phyloP scores from a whole-genome alignment of 2,888 invertebrate species.

The Clivina fossor region DNA sequence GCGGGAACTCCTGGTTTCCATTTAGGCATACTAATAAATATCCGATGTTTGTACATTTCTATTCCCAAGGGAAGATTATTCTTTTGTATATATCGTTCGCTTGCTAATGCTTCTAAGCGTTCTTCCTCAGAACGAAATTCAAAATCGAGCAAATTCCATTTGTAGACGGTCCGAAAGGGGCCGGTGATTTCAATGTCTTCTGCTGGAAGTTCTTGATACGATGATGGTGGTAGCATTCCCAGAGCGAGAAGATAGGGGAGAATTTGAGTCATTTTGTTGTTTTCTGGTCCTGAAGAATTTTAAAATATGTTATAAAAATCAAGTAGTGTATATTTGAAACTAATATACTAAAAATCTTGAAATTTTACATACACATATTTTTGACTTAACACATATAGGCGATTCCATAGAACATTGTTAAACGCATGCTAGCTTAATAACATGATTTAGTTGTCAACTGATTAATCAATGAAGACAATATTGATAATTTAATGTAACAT shows the following conservation, averaged over 20 bases:
- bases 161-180: constrained; percentile 65
- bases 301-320: no score
- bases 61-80: constrained; percentile 76
- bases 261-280: constrained; percentile 46
- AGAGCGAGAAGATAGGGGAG: constrained; percentile 59
- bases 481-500: no score
- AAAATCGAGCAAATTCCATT: constrained; percentile 76
- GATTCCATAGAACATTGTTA: no score
- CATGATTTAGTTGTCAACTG: no score
- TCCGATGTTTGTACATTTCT: constrained; percentile 66
- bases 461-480: no score
- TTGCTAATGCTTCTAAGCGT: constrained; percentile 61
- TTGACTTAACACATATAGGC: no score
- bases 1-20: constrained; percentile 77
- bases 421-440: no score
- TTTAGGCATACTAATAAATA: constrained; percentile 76
- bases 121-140: constrained; percentile 64
- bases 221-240: constrained; percentile 36
- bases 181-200: constrained; percentile 54
- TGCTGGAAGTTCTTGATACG: constrained; percentile 1
- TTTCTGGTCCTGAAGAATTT: no score
- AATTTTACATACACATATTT: no score
- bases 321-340: no score
- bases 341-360: no score
- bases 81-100: constrained; percentile 65